Evolutionary conservation across 2,888 invertebrate genomes (phyloP).

Genomic region (Plebejus melissa): DNA sequence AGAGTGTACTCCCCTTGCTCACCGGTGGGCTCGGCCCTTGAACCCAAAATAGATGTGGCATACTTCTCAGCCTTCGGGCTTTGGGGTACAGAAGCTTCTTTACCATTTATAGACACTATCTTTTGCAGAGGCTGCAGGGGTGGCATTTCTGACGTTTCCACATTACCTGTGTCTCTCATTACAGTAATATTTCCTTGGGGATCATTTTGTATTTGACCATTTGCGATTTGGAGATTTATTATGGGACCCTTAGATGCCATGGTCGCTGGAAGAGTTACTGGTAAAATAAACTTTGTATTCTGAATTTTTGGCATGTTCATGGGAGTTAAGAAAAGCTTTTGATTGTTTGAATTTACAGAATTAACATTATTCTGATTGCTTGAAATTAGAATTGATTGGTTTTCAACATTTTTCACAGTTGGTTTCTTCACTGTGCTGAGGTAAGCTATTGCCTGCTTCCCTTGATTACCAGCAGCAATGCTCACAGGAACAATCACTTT

Average conservation of each 20-base stretch:
- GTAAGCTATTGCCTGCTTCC: constrained; percentile 76
- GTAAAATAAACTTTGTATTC: constrained; percentile 75
- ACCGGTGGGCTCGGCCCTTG: constrained; percentile 71
- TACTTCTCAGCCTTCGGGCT: constrained; percentile 61
- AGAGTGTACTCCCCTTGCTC: constrained; percentile 73
- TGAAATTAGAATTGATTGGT: constrained; percentile 68
- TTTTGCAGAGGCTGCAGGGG: constrained; percentile 67
- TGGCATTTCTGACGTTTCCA: constrained; percentile 62
- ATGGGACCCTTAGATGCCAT: constrained; percentile 80
- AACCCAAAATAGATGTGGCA: constrained; percentile 65
- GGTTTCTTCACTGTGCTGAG: constrained; percentile 78
- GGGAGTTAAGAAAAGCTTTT: constrained; percentile 79
- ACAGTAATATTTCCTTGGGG: constrained; percentile 81
- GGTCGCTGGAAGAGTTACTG: constrained; percentile 72
- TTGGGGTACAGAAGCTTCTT: constrained; percentile 53
- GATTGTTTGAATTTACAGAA: constrained; percentile 61
- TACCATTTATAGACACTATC: constrained; percentile 55
- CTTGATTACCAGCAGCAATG: constrained; percentile 57
- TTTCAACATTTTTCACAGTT: constrained; percentile 59
- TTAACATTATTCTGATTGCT: constrained; percentile 65
- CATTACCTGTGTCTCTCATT: constrained; percentile 66
- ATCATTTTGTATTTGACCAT: constrained; percentile 81
- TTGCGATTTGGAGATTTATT: constrained; percentile 84
- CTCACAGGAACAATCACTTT: constrained; percentile 75
- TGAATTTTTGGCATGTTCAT: constrained; percentile 79